Evolutionary conservation across 2,113 vertebrate genomes (phyloP).

Genomic region (Phaetusa simplex): DNA sequence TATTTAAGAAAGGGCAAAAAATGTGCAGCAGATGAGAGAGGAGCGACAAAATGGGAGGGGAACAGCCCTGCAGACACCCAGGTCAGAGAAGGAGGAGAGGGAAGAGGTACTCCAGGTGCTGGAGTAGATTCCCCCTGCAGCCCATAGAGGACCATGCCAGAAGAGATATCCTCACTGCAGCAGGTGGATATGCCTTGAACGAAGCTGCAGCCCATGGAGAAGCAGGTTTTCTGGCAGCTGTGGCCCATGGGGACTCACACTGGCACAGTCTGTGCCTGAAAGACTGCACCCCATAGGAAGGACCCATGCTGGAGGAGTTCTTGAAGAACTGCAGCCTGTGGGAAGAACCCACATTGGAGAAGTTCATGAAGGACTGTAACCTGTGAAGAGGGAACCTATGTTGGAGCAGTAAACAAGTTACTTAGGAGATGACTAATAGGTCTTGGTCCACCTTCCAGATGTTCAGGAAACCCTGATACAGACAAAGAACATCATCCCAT

Average conservation of each 20-base stretch:
- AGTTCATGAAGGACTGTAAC: background rate
- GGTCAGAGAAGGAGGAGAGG: background rate
- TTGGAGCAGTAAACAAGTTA: background rate
- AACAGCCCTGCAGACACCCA: background rate
- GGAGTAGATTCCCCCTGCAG: background rate
- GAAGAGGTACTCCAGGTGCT: background rate
- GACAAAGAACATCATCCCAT: background rate
- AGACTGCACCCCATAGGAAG: background rate
- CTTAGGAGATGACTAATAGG: background rate
- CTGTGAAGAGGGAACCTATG: background rate
- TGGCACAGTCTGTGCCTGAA: no score
- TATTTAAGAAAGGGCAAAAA: background rate
- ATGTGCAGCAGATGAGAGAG: background rate
- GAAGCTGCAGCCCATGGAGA: background rate
- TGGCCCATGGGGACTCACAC: rapidly evolving
- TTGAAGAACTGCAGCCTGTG: background rate
- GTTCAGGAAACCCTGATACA: background rate
- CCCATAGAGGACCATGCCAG: no score
- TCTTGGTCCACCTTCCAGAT: background rate
- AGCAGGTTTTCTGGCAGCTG: background rate
- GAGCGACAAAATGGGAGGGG: background rate
- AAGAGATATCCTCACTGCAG: background rate
- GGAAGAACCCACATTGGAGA: background rate
- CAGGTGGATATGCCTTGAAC: background rate
- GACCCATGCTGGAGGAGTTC: background rate